Evolutionary conservation across 2,797 vertebrate species (phyloP).

Genomic region (Pangasius macronema): DNA sequence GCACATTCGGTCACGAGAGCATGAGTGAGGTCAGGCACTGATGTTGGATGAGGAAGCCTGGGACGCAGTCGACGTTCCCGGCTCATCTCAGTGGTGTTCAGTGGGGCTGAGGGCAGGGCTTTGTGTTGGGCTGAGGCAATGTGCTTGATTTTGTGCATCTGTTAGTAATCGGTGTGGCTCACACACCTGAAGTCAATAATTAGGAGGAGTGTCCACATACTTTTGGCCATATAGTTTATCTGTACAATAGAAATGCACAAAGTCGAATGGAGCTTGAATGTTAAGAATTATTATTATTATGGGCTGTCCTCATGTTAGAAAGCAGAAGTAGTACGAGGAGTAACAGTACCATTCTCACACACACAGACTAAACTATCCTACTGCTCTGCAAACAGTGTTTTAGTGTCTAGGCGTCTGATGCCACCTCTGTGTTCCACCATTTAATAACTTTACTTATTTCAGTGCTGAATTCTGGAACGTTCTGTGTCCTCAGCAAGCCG

Average conservation of each 20-base stretch:
- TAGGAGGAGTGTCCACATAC: not conserved
- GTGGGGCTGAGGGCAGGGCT: not conserved
- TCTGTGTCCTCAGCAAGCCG: conserved; percentile 34
- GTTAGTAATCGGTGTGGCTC: not conserved
- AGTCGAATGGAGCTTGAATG: not conserved
- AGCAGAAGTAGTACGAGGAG: not conserved
- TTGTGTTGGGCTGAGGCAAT: not conserved
- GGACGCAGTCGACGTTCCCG: not conserved
- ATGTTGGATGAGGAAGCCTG: not conserved
- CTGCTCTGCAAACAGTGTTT: not conserved
- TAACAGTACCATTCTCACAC: too few relatives aligned
- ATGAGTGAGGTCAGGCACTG: not conserved
- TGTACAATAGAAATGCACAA: not conserved
- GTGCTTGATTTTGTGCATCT: not conserved
- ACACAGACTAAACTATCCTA: not conserved
- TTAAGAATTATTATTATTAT: not conserved
- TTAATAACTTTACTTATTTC: not conserved
- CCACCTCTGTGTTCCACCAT: not conserved
- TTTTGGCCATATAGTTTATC: not conserved
- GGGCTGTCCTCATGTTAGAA: not conserved
- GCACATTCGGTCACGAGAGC: not conserved
- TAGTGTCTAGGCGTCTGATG: not conserved
- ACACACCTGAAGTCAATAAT: not conserved
- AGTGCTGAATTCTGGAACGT: not conserved
- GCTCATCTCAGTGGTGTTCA: not conserved